Conservation (phyloP, 35 echinoderm and acorn worm species). For the Lytechinus pictus region DNA sequence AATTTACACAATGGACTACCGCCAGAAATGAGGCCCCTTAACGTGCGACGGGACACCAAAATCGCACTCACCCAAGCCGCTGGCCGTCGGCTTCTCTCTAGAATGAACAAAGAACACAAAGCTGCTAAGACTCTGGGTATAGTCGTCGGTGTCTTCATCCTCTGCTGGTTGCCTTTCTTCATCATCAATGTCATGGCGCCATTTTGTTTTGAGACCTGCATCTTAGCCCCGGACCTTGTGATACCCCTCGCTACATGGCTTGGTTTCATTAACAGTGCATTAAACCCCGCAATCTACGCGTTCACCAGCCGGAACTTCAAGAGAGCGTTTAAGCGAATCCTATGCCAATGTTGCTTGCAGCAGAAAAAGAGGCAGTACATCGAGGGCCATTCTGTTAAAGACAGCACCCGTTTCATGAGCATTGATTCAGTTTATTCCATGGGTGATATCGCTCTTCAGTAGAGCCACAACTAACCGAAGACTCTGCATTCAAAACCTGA, state of each 20-base stretch:
- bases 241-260: slow-evolving; percentile 85
- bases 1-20: neutral
- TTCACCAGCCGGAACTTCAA: slow-evolving; percentile 90
- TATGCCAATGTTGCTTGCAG: slow-evolving; percentile 62
- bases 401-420: slow-evolving; percentile 70
- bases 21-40: neutral
- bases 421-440: slow-evolving; percentile 70
- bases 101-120: slow-evolving; percentile 94
- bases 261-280: slow-evolving; percentile 91
- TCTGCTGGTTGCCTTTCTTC: slow-evolving; percentile 97
- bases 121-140: slow-evolving; percentile 92
- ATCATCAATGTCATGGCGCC: slow-evolving; percentile 71
- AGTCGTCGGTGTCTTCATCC: slow-evolving; percentile 93
- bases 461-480: neutral
- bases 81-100: slow-evolving; percentile 58
- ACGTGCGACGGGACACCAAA: slow-evolving; percentile 49
- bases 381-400: slow-evolving; percentile 45
- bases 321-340: slow-evolving; percentile 80
- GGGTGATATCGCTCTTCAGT: slow-evolving; percentile 58
- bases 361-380: slow-evolving; percentile 52
- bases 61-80: slow-evolving; percentile 42
- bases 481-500: neutral
- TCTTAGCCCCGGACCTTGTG: slow-evolving; percentile 64
- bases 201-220: slow-evolving; percentile 66
- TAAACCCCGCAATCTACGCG: slow-evolving; percentile 95